Evolutionary conservation across 2,888 invertebrate genomes (phyloP).

Genomic region (Coelinius sp.): DNA sequence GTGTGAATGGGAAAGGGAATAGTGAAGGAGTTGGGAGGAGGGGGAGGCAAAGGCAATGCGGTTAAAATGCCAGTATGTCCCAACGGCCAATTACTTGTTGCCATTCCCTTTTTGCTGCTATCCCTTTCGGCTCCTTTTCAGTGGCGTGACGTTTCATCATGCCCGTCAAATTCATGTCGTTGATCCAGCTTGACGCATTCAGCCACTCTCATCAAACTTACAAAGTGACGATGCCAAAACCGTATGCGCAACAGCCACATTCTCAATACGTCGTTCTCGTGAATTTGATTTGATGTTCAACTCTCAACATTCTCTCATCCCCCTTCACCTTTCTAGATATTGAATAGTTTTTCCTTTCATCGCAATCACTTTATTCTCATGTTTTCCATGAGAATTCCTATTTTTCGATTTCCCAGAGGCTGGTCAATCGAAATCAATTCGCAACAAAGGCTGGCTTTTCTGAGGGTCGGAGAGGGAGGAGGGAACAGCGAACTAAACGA

Average conservation of each 20-base stretch:
- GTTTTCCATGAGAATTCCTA: neutral
- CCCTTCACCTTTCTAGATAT: neutral
- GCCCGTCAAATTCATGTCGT: conserved; percentile 30
- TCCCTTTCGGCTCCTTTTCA: neutral
- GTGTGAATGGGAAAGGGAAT: neutral
- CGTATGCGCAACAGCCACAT: neutral
- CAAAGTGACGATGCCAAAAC: conserved; percentile 21
- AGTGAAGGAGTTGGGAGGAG: neutral
- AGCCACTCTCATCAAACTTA: conserved; percentile 5
- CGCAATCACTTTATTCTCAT: neutral
- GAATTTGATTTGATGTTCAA: neutral
- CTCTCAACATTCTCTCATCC: neutral
- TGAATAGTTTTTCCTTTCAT: neutral
- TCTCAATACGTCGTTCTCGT: neutral
- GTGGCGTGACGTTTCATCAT: conserved; percentile 15
- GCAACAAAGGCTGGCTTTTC: conserved; percentile 4
- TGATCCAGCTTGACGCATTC: conserved; percentile 23
- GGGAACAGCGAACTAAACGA: neutral
- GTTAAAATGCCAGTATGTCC: conserved; percentile 28
- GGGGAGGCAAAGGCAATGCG: conserved; percentile 14
- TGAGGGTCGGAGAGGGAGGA: neutral
- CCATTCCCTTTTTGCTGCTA: conserved; percentile 42
- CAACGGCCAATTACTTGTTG: conserved; percentile 47
- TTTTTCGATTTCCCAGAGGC: conserved; percentile 25
- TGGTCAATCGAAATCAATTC: conserved; percentile 34